Conservation (phyloP, 1,140 invertebrate genomes). For the Oppia nitens region DNA sequence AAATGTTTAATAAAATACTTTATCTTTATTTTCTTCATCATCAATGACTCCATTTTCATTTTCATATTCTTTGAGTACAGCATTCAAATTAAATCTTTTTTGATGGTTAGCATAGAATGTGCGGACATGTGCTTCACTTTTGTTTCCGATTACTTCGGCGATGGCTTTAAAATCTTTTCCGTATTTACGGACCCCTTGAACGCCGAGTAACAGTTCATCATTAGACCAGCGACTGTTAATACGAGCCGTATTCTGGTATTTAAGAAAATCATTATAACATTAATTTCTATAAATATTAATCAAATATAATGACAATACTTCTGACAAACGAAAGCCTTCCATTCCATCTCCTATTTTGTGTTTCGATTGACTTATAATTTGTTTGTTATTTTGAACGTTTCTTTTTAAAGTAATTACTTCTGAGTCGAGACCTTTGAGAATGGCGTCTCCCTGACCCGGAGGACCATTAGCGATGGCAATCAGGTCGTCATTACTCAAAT, state of each 20-base stretch:
- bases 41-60: slow-evolving; percentile 42
- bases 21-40: background rate
- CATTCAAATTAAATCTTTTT: slow-evolving; percentile 73
- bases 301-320: slow-evolving; percentile 30
- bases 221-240: slow-evolving; percentile 79
- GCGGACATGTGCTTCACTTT: slow-evolving; percentile 76
- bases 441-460: slow-evolving; percentile 53
- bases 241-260: slow-evolving; percentile 33
- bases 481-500: slow-evolving; percentile 89
- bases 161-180: slow-evolving; percentile 91
- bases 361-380: slow-evolving; percentile 67
- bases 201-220: slow-evolving; percentile 73
- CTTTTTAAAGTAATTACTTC: slow-evolving; percentile 82
- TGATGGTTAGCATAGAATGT: slow-evolving; percentile 80
- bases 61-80: slow-evolving; percentile 71
- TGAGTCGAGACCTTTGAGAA: slow-evolving; percentile 74
- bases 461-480: slow-evolving; percentile 57
- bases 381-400: slow-evolving; percentile 90
- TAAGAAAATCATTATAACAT: slow-evolving; percentile 14
- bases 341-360: slow-evolving; percentile 40
- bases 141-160: slow-evolving; percentile 83
- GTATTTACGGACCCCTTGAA: slow-evolving; percentile 77
- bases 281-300: background rate
- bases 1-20: background rate
- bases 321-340: slow-evolving; percentile 47